These are phyloP conservation scores for Epinephelus awoara DNA, from an alignment of 2,797 vertebrate species.

Conservation along the genomic window DNA sequence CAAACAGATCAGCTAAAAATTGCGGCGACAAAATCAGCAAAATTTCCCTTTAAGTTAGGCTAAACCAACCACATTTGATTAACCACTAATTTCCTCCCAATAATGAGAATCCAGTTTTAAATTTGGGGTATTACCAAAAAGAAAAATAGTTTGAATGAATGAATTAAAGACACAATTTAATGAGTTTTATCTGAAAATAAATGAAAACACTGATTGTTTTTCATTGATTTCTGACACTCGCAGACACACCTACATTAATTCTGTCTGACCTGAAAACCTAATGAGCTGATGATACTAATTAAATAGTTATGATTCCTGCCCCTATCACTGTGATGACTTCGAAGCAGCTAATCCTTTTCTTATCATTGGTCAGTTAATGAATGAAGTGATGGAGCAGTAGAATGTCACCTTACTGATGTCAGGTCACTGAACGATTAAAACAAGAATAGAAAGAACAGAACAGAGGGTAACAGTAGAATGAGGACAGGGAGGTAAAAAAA, in stretches of 20 bases:
- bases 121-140: background rate
- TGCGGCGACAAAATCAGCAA: no score
- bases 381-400: conserved; percentile 10
- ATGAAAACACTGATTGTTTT: background rate
- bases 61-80: background rate
- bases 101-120: background rate
- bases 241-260: background rate
- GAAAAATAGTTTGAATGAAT: background rate
- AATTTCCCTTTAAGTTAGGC: no score
- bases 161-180: background rate
- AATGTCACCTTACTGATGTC: conserved; percentile 1
- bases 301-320: background rate
- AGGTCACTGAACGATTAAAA: background rate
- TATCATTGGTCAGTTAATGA: background rate
- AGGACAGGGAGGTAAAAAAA: background rate
- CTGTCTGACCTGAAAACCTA: background rate
- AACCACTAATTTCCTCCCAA: background rate
- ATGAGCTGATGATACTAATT: background rate
- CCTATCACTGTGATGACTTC: background rate
- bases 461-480: background rate
- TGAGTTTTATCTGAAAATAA: background rate
- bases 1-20: no score
- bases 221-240: background rate
- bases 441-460: background rate
- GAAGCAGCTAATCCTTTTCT: conserved; percentile 17